Percentiles rank a stretch among this genome's conserved stretches.
These are phyloP conservation scores for Zapus hudsonius DNA, from an alignment of 2,113 vertebrate species.

Conservation along the genomic window DNA sequence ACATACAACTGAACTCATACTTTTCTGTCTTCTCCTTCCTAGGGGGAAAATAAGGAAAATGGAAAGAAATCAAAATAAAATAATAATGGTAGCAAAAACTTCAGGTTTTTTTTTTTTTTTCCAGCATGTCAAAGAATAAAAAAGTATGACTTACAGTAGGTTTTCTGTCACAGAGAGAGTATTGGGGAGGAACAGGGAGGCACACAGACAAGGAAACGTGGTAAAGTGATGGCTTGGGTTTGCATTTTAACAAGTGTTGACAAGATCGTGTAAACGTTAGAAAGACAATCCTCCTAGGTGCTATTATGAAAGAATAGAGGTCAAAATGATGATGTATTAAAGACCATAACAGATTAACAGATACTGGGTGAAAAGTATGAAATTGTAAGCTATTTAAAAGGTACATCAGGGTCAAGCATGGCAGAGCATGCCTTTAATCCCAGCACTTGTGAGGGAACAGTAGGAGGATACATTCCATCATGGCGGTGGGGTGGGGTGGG, in stretches of 20 bases:
- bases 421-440: too few relatives aligned
- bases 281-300: not conserved
- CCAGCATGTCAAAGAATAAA: not conserved
- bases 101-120: too few relatives aligned
- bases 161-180: not conserved
- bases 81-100: accelerated
- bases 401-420: too few relatives aligned
- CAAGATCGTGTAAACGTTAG: not conserved
- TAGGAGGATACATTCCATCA: too few relatives aligned
- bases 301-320: not conserved
- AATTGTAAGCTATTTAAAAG: not conserved
- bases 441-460: too few relatives aligned
- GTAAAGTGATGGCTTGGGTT: not conserved
- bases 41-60: too few relatives aligned
- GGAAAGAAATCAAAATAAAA: not conserved
- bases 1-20: too few relatives aligned
- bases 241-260: not conserved
- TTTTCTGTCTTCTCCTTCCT: too few relatives aligned
- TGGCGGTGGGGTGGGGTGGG: too few relatives aligned
- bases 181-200: not conserved
- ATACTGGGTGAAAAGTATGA: accelerated
- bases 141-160: not conserved
- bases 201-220: accelerated
- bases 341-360: not conserved
- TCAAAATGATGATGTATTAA: not conserved